Evolutionary conservation across 2,797 vertebrate genomes (phyloP), one percentile per base, ranked within the genome.

Genomic region (Chelon labrosus): DNA sequence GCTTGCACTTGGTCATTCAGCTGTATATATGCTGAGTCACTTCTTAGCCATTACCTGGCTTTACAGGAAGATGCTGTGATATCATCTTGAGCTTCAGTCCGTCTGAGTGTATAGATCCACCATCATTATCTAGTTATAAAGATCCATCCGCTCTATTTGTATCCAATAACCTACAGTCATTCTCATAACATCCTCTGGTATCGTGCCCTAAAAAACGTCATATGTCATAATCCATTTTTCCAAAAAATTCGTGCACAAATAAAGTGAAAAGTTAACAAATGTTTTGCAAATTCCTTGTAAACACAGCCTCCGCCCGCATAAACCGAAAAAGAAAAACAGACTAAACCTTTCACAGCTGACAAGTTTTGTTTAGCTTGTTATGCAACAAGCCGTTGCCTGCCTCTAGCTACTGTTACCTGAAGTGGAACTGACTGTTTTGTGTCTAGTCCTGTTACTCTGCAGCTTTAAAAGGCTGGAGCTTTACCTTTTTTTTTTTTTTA

Each of bases 1-100:
- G 13, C 16, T 47, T 16, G 19, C 51, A 67, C 68, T 47, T 50
- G 65, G n/a, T 35, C 58, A 41, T 72, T 83, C 63, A 86, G 67
- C 44, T 59, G 59, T 49, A 49, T 39, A 80, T 17, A 13, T 77
- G 82, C 80, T 87, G 86, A 90, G 80, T 91, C 86, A 87, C 52
- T 85, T 76, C 50, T 44, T 16, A 68, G 25, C 20, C 38, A 25
- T 70, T 73, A 64, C 38, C 50, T 13, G 31, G 47, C 58, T 70
- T 38, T 42, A 51, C n/a, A 73, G 51, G 51, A 66, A 54, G 59
- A 62, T 41, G 44, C 27, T 60, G 35, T 10, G 51, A 10, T 16
- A 17, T n/a, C 27, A 9, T 49, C 9, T 57, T 67, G 20, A 62
- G 57, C 31, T 60, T 39, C 17, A 39, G 58, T 25, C 11, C 31